Evolutionary conservation across 2,113 vertebrate species (phyloP).

Genomic region (Harpagus bidentatus): DNA sequence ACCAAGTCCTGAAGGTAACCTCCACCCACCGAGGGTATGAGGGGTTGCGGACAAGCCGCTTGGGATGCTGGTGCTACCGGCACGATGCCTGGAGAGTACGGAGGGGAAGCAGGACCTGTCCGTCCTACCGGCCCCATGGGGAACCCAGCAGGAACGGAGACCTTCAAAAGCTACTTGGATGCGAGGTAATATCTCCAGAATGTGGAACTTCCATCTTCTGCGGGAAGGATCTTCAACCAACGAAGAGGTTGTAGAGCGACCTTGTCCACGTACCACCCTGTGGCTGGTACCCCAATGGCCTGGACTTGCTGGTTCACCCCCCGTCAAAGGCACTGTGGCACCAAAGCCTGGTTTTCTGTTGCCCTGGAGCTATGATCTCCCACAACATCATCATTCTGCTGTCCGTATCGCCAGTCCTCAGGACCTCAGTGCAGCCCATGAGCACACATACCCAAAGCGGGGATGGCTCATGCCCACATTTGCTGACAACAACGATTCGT

Average conservation of each 20-base stretch:
- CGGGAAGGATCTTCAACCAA: not conserved
- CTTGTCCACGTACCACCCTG: not conserved
- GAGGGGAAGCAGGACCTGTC: not conserved
- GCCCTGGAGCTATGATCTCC: not conserved
- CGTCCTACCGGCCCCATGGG: not conserved
- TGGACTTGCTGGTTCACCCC: not conserved
- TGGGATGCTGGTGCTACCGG: not conserved
- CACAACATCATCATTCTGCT: not conserved
- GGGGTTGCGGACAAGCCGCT: not conserved
- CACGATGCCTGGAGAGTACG: not conserved
- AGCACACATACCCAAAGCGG: rapidly evolving
- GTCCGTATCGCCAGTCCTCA: not conserved
- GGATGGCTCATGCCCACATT: not conserved
- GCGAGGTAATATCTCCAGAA: rapidly evolving
- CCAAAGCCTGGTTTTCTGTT: not conserved
- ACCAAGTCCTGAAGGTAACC: not conserved
- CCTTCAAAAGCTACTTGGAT: not conserved
- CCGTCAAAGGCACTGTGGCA: not conserved
- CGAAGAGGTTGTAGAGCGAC: not conserved
- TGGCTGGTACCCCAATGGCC: not conserved
- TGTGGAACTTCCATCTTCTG: not conserved
- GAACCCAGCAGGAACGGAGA: not conserved
- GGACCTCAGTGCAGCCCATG: not conserved
- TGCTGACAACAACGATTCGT: rapidly evolving
- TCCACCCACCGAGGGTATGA: rapidly evolving